A percentile compares a stretch with the other conserved stretches of the same genome.
Evolutionary conservation across 2,888 invertebrate genomes (phyloP).

Genomic region (Auanema sp.): DNA sequence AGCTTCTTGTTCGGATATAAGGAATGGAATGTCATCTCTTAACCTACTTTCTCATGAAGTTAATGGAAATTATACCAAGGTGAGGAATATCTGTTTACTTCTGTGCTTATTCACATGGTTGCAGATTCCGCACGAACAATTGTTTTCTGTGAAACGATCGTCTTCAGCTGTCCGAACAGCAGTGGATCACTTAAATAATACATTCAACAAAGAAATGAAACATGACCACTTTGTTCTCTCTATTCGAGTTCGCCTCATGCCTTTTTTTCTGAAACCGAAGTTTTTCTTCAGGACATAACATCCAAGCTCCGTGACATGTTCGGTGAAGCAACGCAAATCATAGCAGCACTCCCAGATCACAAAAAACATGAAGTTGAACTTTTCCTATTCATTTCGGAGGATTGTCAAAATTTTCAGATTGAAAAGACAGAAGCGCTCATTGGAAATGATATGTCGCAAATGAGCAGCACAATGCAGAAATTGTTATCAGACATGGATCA

Average conservation of each 20-base stretch:
- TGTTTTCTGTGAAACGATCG: not conserved
- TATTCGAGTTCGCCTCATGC: no score
- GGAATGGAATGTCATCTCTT: no score
- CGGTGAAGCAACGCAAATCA: slow-evolving; percentile 22
- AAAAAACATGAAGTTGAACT: slow-evolving; percentile 17
- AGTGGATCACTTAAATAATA: slow-evolving; percentile 37
- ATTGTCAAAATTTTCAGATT: slow-evolving; percentile 14
- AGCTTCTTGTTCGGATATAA: no score
- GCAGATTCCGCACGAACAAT: not conserved
- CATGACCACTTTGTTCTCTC: slow-evolving; percentile 37
- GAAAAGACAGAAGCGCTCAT: slow-evolving; percentile 44
- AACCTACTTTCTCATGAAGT: no score
- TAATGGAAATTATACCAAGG: no score
- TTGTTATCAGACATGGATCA: slow-evolving; percentile 21
- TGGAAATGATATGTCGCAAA: slow-evolving; percentile 47
- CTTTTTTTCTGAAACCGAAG: no score
- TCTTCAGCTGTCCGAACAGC: slow-evolving; percentile 26
- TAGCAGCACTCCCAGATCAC: slow-evolving; percentile 19
- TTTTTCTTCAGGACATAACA: slow-evolving; percentile 34
- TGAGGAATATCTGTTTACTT: not conserved
- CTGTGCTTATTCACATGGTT: not conserved
- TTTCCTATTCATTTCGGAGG: not conserved
- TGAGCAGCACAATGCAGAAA: slow-evolving; percentile 44
- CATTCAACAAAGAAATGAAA: slow-evolving; percentile 39
- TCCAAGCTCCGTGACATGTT: slow-evolving; percentile 33